Evolutionary conservation across 2,113 vertebrate genomes (phyloP), one percentile per base, ranked within the genome.

Genomic region (Oncorhynchus keta): DNA sequence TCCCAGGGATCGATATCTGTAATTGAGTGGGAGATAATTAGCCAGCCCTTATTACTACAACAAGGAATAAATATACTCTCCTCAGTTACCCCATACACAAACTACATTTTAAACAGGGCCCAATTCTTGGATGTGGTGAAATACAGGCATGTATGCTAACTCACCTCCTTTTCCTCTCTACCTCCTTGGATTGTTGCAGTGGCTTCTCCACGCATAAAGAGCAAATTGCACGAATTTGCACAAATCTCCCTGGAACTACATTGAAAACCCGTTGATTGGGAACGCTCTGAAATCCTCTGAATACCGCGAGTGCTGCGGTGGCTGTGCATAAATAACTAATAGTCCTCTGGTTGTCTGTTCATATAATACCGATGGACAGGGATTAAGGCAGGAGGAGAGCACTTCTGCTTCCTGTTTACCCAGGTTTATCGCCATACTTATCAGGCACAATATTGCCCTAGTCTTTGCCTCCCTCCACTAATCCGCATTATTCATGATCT

Each of bases 21-120:
- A 85, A 88, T 81, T 85, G 80, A 88, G 79, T 81, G 78, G 71
- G 81, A 84, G 79, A 83, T 83, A 82, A 85, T 88, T 80, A 76
- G 81, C 61, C 61, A 35, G 76, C 68, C 77, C 77, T 66, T 76
- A 85, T 79, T 68, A 80, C 75, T 69, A 64, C 79, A 84, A 84
- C 79, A 82, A 85, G 68, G 65, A 76, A 79, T 72, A 75, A 80
- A 86, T 81, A 77, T 68, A 73, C 78, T 77, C 32, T 5, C 48
- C 51, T 51, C n/a, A 55, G 68, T 73, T 24, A 48, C 51, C 14
- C 45, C 70, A 55, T 72, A 51, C 68, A 68, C 84, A 74, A 77
- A 62, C 61, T 73, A 57, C 30, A 71, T 76, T 81, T 83, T 74
- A 76, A 77, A 64, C 48, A 12, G 73, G 61, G 22, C 70, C 26